Evolutionary conservation across 2,797 vertebrate genomes (phyloP).

Genomic region (Cichlasoma orientale): DNA sequence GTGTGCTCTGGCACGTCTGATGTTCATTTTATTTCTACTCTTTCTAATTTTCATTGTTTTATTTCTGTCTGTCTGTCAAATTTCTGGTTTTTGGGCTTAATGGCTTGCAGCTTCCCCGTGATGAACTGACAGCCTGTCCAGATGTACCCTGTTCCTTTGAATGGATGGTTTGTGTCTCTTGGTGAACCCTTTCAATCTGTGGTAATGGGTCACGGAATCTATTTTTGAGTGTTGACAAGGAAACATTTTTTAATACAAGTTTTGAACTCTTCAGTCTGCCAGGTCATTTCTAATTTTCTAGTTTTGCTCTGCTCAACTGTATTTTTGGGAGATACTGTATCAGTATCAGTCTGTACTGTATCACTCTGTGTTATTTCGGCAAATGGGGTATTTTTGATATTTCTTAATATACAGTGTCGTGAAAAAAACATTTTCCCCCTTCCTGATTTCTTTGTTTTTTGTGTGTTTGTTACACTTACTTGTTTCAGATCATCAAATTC

Average conservation of each 20-base stretch:
- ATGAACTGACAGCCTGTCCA: rapidly evolving
- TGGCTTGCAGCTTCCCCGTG: not conserved
- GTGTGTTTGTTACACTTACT: too few relatives aligned
- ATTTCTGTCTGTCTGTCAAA: not conserved
- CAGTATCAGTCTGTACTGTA: too few relatives aligned
- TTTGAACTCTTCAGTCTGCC: too few relatives aligned
- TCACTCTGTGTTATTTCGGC: not conserved
- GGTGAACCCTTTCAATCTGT: not conserved
- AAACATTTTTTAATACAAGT: not conserved
- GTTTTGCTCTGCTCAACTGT: too few relatives aligned
- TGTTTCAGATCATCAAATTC: too few relatives aligned
- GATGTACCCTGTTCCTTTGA: too few relatives aligned
- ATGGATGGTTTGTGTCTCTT: not conserved
- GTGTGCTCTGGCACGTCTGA: not conserved
- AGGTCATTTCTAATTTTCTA: too few relatives aligned
- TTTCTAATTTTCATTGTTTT: not conserved
- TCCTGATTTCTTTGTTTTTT: too few relatives aligned
- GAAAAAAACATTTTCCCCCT: too few relatives aligned
- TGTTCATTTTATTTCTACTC: not conserved
- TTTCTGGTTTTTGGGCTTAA: not conserved
- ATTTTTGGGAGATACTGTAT: too few relatives aligned
- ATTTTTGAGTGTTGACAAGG: not conserved
- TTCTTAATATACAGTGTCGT: too few relatives aligned
- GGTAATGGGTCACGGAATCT: not conserved
- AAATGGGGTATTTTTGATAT: not conserved